A percentile compares a stretch with the other conserved stretches of the same genome.
Conservation (phyloP, 92 coral and sea anemone species). For the Epizoanthus illoricatus region DNA sequence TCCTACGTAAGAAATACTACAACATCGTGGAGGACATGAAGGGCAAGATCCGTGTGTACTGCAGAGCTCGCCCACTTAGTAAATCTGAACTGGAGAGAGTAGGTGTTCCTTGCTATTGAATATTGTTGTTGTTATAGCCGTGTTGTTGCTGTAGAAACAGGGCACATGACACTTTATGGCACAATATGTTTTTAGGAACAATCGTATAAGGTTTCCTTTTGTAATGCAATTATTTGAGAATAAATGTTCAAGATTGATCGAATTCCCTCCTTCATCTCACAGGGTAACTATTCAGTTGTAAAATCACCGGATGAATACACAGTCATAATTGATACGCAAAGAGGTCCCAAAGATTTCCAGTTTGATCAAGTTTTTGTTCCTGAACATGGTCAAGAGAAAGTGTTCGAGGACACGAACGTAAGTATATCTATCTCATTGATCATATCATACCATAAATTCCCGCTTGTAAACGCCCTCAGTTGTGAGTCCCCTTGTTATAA, state of each 20-base stretch:
- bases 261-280: background rate
- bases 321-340: slow-evolving; percentile 67
- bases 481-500: too few relatives aligned
- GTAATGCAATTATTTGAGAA: too few relatives aligned
- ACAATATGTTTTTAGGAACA: background rate
- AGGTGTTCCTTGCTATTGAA: background rate
- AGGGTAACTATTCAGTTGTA: slow-evolving; percentile 92
- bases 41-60: slow-evolving; percentile 97
- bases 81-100: slow-evolving; percentile 80
- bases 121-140: background rate
- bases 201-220: too few relatives aligned
- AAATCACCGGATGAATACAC: slow-evolving; percentile 98
- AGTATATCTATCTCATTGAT: slow-evolving; percentile 23
- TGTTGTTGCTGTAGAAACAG: background rate
- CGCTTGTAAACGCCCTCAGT: background rate
- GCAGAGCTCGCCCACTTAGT: slow-evolving; percentile 96
- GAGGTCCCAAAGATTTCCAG: slow-evolving; percentile 96
- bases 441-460: background rate
- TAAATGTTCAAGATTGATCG: background rate
- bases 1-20: slow-evolving; percentile 96
- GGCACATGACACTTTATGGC: too few relatives aligned
- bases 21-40: slow-evolving; percentile 99
- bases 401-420: slow-evolving; percentile 93
- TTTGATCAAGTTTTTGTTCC: slow-evolving; percentile 92
- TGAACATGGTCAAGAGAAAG: slow-evolving; percentile 93